Percentiles rank a stretch among this genome's conserved stretches.
These are phyloP conservation scores for Clarias magur DNA, from an alignment of 2,113 vertebrate species.

Conservation along the genomic window DNA sequence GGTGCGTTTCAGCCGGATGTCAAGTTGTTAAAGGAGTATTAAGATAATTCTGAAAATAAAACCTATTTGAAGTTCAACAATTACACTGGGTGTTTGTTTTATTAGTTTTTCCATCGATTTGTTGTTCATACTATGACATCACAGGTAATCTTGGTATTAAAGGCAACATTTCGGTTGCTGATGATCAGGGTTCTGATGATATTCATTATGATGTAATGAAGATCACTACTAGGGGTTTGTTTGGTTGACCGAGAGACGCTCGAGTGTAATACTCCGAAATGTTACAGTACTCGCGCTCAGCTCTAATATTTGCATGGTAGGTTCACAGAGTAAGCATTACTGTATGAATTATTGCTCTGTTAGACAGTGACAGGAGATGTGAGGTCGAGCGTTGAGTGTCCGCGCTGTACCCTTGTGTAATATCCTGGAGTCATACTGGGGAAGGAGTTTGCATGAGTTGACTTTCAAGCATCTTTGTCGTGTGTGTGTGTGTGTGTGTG, in stretches of 20 bases:
- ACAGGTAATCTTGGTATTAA: neutral
- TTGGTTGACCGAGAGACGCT: neutral
- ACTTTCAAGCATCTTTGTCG: neutral
- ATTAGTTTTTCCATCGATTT: neutral
- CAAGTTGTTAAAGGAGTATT: no score
- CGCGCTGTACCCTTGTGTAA: neutral
- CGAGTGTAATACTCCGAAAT: neutral
- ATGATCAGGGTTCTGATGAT: no score
- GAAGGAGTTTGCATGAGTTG: slow-evolving; percentile 13
- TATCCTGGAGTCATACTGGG: slow-evolving; percentile 24
- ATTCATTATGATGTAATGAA: no score
- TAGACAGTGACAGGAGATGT: neutral
- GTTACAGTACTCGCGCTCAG: neutral
- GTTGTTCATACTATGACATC: neutral
- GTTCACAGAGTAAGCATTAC: neutral
- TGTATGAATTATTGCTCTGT: neutral
- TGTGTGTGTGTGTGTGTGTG: slow-evolving; percentile 9
- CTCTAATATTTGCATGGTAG: neutral
- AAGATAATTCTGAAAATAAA: neutral
- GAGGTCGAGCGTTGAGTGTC: neutral
- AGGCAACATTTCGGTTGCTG: neutral
- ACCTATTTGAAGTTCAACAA: neutral
- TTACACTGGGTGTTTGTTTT: neutral
- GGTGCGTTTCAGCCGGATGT: no score
- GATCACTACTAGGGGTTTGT: neutral